Evolutionary conservation across 2,888 invertebrate genomes (phyloP), one percentile per base, ranked within the genome.

Genomic region (Phyto melanocephala): DNA sequence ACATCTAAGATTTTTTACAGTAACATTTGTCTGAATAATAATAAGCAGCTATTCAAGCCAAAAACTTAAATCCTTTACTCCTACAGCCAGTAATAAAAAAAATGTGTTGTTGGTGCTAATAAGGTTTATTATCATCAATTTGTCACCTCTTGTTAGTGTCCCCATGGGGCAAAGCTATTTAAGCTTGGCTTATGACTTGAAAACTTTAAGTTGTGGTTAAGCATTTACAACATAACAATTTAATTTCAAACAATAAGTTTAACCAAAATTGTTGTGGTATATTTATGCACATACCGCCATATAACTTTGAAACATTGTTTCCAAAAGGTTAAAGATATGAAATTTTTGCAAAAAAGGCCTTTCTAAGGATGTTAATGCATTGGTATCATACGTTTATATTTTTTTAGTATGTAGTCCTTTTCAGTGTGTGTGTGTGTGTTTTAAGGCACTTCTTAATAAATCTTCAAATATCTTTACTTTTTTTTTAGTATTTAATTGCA

Each of bases 71-170:
- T n/a, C 28, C 15, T n/a, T 8, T 28, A 5, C 28, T 15, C 22
- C 52, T 52, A 11, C 35, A 35, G 45, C 35, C 42, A 71, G 33
- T 15, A 40, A 28, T 28, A 28, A 28, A 28, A 5, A 28, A 79
- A 75, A 75, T 75, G 67, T 65, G 70, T 45, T 77, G 70, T 79
- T 70, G 67, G 75, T 22, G 72, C 88, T 88, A 88, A 89, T 89
- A 87, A 88, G 87, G 87, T 86, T 88, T 89, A 89, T 89, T 88
- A 89, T 88, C 89, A 88, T 87, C 88, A 88, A 89, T 89, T 89
- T 89, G 89, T 89, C 89, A 89, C 85, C 87, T 87, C 88, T 88
- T 86, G 88, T 89, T 89, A 88, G 87, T 85, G 86, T 87, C 85
- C 83, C 86, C 84, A 85, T 82, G 81, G 35, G 72, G 84, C 62